These are phyloP conservation scores for Gavialis gangeticus DNA, from an alignment of 2,113 vertebrate species.

Conservation along the genomic window DNA sequence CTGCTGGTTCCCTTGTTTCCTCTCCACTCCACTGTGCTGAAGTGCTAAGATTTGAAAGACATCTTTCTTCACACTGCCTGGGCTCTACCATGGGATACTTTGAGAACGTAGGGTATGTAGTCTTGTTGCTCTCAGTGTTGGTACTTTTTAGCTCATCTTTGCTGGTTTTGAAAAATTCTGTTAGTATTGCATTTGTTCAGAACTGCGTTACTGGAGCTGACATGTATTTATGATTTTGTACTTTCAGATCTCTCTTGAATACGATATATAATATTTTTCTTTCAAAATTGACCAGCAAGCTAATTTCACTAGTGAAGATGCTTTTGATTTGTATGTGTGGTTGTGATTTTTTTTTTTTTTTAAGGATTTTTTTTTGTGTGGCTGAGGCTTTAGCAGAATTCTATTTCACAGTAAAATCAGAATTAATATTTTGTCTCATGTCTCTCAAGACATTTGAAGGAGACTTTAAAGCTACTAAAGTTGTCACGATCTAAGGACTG, in stretches of 20 bases:
- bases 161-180: neutral
- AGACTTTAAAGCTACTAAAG: neutral
- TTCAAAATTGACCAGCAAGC: neutral
- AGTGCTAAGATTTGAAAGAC: neutral
- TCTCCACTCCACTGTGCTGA: accelerated
- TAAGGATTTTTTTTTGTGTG: neutral
- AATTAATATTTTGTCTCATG: neutral
- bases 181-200: neutral
- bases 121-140: neutral
- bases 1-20: neutral
- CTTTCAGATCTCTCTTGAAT: neutral
- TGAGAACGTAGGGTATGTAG: accelerated
- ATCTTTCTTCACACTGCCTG: neutral
- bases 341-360: no score
- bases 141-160: accelerated
- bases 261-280: accelerated
- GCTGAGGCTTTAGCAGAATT: neutral
- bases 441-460: neutral
- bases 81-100: accelerated
- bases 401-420: neutral
- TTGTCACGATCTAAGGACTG: neutral
- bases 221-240: neutral
- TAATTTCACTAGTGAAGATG: neutral
- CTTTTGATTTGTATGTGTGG: no score
- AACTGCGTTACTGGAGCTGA: neutral